Conservation (phyloP, 2,888 invertebrate species). For the Acrobasis repandana region DNA sequence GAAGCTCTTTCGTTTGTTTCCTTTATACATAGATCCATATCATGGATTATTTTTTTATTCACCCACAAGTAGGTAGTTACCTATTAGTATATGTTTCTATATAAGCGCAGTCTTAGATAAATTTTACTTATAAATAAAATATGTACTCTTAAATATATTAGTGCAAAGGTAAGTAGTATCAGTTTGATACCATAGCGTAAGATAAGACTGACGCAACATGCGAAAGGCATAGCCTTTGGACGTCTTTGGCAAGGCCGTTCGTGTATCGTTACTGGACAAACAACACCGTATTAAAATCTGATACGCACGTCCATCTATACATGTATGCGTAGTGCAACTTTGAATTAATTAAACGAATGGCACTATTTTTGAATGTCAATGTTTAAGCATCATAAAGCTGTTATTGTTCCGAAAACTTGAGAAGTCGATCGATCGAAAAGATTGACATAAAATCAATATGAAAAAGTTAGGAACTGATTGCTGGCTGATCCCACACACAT, state of each 20-base stretch:
- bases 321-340: background rate
- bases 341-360: too few species aligned
- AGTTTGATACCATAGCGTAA: slow-evolving; percentile 3
- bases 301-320: slow-evolving; percentile 31
- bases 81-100: background rate
- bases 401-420: too few species aligned
- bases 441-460: too few species aligned
- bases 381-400: background rate
- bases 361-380: background rate
- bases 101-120: too few species aligned
- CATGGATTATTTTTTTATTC: background rate
- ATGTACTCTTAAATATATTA: too few species aligned
- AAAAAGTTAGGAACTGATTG: too few species aligned
- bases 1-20: too few species aligned
- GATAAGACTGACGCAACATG: slow-evolving; percentile 27
- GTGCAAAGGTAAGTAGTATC: background rate
- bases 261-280: slow-evolving; percentile 47
- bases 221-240: slow-evolving; percentile 62
- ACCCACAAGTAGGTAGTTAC: background rate
- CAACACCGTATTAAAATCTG: slow-evolving; percentile 32
- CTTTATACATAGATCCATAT: background rate
- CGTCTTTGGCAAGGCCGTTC: slow-evolving; percentile 66
- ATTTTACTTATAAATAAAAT: too few species aligned
- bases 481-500: too few species aligned
- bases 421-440: too few species aligned